Percentiles rank a stretch among this genome's conserved stretches.
These are phyloP conservation scores for Gastracanthus pulcherrimus DNA, from an alignment of 2,888 invertebrate genomes.

Conservation along the genomic window DNA sequence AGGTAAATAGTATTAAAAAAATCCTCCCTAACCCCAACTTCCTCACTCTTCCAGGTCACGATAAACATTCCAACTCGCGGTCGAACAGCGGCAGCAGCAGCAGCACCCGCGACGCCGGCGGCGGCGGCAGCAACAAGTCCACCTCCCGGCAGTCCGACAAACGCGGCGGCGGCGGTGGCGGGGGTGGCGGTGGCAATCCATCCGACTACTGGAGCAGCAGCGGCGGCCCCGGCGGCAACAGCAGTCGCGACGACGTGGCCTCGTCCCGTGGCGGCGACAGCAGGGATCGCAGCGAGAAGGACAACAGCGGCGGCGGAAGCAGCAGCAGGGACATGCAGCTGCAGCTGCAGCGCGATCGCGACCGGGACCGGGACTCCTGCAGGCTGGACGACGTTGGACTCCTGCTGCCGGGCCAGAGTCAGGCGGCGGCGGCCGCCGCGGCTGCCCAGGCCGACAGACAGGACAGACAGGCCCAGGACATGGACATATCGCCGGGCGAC, in stretches of 20 bases:
- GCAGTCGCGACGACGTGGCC: slow-evolving; percentile 67
- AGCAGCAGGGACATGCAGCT: slow-evolving; percentile 75
- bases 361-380: slow-evolving; percentile 69
- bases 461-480: slow-evolving; percentile 85
- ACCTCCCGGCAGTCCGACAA: slow-evolving; percentile 76
- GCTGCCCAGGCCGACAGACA: slow-evolving; percentile 78
- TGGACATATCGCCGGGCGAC: slow-evolving; percentile 96
- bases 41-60: slow-evolving; percentile 79
- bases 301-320: slow-evolving; percentile 72
- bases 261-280: slow-evolving; percentile 63
- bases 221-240: slow-evolving; percentile 64
- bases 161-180: slow-evolving; percentile 70
- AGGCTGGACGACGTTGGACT: slow-evolving; percentile 52
- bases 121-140: slow-evolving; percentile 76
- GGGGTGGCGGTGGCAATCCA: slow-evolving; percentile 63
- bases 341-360: no score
- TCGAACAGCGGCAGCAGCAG: slow-evolving; percentile 78
- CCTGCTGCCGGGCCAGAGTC: neutral
- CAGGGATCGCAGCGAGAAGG: no score
- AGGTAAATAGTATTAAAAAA: slow-evolving; percentile 35
- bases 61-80: slow-evolving; percentile 87
- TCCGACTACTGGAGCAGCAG: slow-evolving; percentile 76
- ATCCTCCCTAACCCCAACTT: no score
- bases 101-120: slow-evolving; percentile 76
- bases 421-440: slow-evolving; percentile 30